Percentiles rank a stretch among this genome's conserved stretches.
phyloP scores from a whole-genome alignment of 2,113 vertebrate species.

The Xenus cinereus region DNA sequence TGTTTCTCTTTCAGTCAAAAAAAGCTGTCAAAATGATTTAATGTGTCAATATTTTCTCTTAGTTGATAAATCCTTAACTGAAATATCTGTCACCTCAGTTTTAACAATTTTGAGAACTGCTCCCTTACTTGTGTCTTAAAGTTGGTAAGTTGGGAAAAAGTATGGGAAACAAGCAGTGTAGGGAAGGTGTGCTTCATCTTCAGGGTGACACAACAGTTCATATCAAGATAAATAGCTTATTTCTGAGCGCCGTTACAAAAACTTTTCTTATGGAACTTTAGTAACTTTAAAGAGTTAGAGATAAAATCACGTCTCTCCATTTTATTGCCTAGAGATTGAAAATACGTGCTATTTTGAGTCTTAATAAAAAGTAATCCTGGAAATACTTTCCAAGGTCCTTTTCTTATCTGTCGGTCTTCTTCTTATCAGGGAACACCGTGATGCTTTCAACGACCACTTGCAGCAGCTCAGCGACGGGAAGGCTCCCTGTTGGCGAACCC shows the following conservation, averaged over 20 bases:
- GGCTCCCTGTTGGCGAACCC: not conserved
- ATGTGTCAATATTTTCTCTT: not conserved
- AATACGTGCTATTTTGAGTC: not conserved
- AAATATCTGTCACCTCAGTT: not conserved
- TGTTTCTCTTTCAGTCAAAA: not conserved
- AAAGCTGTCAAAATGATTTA: not conserved
- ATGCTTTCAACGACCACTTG: not conserved
- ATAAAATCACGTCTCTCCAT: not conserved
- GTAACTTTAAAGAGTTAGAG: not conserved
- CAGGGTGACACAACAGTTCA: not conserved
- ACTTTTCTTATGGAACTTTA: not conserved
- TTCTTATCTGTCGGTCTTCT: not conserved
- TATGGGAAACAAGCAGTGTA: accelerated
- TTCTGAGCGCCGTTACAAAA: not conserved
- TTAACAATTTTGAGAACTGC: not conserved
- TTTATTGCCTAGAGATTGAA: not conserved
- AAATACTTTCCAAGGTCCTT: not conserved
- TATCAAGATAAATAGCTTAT: not conserved
- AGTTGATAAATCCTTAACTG: not conserved
- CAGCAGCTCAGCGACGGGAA: not conserved
- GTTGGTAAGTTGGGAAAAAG: not conserved
- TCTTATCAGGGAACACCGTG: not conserved
- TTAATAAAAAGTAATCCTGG: not conserved
- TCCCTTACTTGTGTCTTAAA: not conserved
- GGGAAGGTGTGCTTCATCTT: not conserved